Evolutionary conservation across 1,140 invertebrate species (phyloP).

Genomic region (Aphaenogaster floridana): DNA sequence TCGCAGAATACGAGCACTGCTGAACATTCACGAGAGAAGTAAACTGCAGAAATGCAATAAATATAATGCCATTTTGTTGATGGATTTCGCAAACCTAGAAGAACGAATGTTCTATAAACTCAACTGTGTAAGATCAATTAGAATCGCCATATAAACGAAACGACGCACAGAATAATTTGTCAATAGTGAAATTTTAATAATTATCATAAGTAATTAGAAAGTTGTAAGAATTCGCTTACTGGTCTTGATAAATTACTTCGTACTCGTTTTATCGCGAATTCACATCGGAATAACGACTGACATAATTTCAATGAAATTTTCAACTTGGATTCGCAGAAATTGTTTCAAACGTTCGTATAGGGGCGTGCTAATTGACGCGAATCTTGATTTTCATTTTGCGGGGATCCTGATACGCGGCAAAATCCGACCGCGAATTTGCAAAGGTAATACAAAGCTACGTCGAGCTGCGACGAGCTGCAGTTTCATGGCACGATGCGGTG

Average conservation of each 20-base stretch:
- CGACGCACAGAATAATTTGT: neutral
- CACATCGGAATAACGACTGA: neutral
- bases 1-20: constrained; percentile 3
- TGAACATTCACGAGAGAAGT: neutral
- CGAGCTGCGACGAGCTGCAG: neutral
- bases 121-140: neutral
- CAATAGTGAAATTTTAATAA: neutral
- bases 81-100: neutral
- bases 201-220: neutral
- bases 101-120: neutral
- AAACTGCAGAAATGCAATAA: neutral
- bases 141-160: neutral
- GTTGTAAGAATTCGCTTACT: too few relatives aligned
- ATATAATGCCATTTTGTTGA: neutral
- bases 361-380: constrained; percentile 25
- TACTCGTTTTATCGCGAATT: neutral
- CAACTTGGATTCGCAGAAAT: neutral
- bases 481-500: constrained; percentile 28
- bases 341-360: neutral
- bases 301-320: constrained; percentile 21
- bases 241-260: neutral
- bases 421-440: constrained; percentile 45
- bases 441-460: constrained; percentile 53
- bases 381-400: constrained; percentile 39
- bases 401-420: constrained; percentile 22